A percentile compares a stretch with the other conserved stretches of the same genome.
Conservation (phyloP, 2,113 vertebrate genomes). For the Illadopsis cleaveri region DNA sequence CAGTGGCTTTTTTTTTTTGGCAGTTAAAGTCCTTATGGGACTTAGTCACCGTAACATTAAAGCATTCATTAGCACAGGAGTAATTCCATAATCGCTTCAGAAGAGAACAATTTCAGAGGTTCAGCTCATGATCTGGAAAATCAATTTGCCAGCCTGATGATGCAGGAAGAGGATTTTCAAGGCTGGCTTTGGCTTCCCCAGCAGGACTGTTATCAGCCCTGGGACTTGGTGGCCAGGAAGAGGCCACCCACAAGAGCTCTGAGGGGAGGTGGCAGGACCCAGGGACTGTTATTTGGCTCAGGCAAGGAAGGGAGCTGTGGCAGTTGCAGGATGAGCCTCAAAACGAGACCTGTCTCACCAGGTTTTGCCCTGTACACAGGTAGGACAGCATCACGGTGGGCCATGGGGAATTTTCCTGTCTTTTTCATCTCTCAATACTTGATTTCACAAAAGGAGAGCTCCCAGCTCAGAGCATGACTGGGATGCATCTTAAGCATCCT, state of each 20-base stretch:
- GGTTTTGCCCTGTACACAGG: background rate
- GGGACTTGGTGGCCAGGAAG: background rate
- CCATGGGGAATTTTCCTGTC: background rate
- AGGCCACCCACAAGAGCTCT: background rate
- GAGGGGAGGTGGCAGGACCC: background rate
- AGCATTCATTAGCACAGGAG: constrained; percentile 33
- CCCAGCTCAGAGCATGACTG: background rate
- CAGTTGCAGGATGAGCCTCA: background rate
- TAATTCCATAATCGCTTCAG: constrained; percentile 66
- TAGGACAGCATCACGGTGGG: background rate
- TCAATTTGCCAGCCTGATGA: constrained; percentile 10
- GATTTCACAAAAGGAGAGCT: background rate
- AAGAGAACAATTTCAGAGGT: constrained; percentile 17
- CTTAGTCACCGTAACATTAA: constrained; percentile 3
- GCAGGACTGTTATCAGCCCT: background rate
- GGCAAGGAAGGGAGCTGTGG: background rate
- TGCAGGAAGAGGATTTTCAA: background rate
- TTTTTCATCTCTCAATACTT: background rate
- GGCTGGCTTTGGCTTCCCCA: background rate
- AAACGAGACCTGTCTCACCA: background rate
- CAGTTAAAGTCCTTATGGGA: background rate
- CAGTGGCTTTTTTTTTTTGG: background rate
- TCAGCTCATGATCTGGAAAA: constrained; percentile 54
- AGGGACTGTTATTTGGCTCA: background rate
- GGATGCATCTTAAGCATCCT: background rate